Conservation (phyloP, 2,888 invertebrate genomes). For the Chymomyza amoena region DNA sequence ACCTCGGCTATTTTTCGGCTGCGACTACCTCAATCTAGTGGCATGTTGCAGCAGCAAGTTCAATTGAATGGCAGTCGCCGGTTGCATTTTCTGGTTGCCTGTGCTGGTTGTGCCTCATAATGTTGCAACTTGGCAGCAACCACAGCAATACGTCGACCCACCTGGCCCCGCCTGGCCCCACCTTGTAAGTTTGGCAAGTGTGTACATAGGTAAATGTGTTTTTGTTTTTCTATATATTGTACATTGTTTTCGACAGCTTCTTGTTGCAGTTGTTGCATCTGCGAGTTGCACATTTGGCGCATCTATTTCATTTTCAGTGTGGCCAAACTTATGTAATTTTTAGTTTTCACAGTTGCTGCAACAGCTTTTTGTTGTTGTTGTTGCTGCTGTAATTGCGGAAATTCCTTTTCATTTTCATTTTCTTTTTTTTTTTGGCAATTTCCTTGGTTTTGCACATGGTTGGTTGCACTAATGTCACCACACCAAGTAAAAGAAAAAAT, state of each 20-base stretch:
- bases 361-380: conserved; percentile 32
- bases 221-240: conserved; percentile 17
- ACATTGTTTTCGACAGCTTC: background rate
- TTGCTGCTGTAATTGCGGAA: conserved; percentile 58
- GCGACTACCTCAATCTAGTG: background rate
- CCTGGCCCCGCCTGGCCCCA: conserved; percentile 28
- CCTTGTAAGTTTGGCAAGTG: background rate
- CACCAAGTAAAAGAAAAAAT: too few relatives aligned
- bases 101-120: conserved; percentile 22
- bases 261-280: conserved; percentile 50
- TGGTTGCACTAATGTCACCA: conserved; percentile 42
- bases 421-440: conserved; percentile 23
- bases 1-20: background rate
- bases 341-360: conserved; percentile 56
- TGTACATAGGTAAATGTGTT: conserved; percentile 28
- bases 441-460: conserved; percentile 52
- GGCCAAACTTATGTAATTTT: conserved; percentile 49
- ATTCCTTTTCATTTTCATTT: conserved; percentile 35
- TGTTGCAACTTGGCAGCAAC: conserved; percentile 22
- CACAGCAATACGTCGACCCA: conserved; percentile 10
- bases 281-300: conserved; percentile 67
- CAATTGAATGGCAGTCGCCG: conserved; percentile 41
- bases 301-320: conserved; percentile 60
- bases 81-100: conserved; percentile 16
- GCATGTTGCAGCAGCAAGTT: conserved; percentile 49